Base-by-base conservation (phyloP, 2,797 vertebrate species). In the Pristis pectinata region DNA sequence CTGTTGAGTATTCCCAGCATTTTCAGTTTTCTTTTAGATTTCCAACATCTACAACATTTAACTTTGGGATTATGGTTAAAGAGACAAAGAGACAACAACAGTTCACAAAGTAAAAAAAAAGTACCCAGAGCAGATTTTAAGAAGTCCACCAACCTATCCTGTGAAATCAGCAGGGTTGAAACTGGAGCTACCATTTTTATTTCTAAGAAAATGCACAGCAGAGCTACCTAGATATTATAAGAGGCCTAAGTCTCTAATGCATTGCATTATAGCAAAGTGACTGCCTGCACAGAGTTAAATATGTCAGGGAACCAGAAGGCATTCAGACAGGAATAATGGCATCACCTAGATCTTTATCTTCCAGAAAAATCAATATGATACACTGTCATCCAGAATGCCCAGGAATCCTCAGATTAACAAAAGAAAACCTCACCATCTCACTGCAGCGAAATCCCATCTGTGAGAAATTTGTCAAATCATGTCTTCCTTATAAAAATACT, bases 381-480 rank as follows among this genome's bases (percentile, higher is more conserved):
- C 3, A 19, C 59, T n/a, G 61, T 10, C 89, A 67, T 41, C 37
- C 64, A 92, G n/a, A 85, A 67, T 70, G 34, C 89, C 27, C 89
- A 10, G 9, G 22, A 92, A 67, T 67, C 89, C 19, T 67, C 17
- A 27, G 89, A 92, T 92, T 89, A 56, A 89, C 30, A 92, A 92
- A 89, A 92, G 89, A 61, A 7, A 92, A 92, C 89, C 24, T 37
- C 34, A 70, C 53, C 37, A 70, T 92, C 89, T 70, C 61, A 22
- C 41, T 67, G 27, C 15, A 92, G n/a, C 37, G 89, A 92, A 92
- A 92, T 92, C 19, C n/a, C 89, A 70, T 92, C 61, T 64, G 87
- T 41, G 61, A 92, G n/a, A 67, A 41, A 92, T 64, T 91, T 92
- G 89, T 41, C 61, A 67, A 92, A 70, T 92, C 34, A 67, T 41